Base-by-base conservation (phyloP, 2,797 vertebrate genomes). In the Argya squamiceps region DNA sequence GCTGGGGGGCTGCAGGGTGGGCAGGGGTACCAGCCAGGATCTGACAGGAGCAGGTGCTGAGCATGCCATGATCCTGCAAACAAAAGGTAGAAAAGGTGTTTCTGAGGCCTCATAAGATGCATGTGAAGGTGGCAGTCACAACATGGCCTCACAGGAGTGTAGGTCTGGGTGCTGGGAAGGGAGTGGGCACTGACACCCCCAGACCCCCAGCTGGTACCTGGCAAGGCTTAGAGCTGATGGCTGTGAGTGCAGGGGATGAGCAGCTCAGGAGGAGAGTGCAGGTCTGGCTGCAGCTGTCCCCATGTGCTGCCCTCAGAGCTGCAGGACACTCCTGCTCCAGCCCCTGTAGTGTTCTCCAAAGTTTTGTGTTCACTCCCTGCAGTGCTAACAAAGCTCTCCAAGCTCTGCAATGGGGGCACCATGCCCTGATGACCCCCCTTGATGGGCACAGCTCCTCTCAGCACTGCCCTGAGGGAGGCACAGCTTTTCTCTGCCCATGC, bases 361-460 rank as follows among this genome's bases (percentile, higher is more conserved):
- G 4, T 3, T 37, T 16, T 0, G 1, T 9, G 11, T 24, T 52
- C 26, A 3, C 6, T 37, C 6, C 7, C 10, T 0, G 1, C 46
- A 37, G 58, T 3, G 11, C 52, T 22, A 30, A 32, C 14, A 8
- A n/a, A 82, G 36, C 59, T 64, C 64, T 37, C 26, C 3, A 7
- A 36, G 27, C 50, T 87, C 41, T 91, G 27, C 64, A 43, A 2
- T 14, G 23, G 23, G 43, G 15, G 5, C 37, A 55, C 29, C 22
- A 1, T 14, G 20, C 47, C 67, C 41, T 60, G 47, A 19, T 9
- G 27, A n/a, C 11, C 37, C 37, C 37, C 53, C 44, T 27, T 4
- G 8, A 34, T 11, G 23, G 30, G 69, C 64, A 39, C 52, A 59
- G 58, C 17, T 44, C 20, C 41, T 47, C 12, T 6, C 39, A 71